These are phyloP conservation scores for Emydocephalus ijimae DNA, from an alignment of 2,113 vertebrate genomes.

Conservation along the genomic window DNA sequence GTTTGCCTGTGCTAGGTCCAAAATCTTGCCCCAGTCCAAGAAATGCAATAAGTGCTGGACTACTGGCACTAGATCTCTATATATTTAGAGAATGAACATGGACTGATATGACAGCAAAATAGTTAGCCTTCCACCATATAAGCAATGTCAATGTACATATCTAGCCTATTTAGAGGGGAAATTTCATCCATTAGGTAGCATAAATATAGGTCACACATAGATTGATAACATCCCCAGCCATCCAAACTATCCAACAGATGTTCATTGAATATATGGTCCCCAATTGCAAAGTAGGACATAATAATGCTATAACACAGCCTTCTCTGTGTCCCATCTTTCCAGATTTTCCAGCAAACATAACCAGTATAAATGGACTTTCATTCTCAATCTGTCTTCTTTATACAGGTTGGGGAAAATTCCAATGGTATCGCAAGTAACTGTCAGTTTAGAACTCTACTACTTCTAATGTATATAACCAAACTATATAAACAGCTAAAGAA, in stretches of 20 bases:
- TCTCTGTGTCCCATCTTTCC: neutral
- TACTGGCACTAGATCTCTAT: neutral
- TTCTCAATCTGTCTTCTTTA: neutral
- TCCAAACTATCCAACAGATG: neutral
- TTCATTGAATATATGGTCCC: neutral
- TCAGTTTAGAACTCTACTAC: neutral
- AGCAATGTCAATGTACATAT: neutral
- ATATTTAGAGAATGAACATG: neutral
- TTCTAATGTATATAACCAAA: neutral
- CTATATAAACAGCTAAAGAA: neutral
- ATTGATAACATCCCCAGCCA: neutral
- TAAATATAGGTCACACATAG: neutral
- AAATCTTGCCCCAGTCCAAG: too few relatives aligned
- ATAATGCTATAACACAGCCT: neutral
- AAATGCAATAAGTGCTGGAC: too few relatives aligned
- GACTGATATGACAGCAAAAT: neutral
- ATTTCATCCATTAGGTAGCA: neutral
- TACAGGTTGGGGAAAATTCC: neutral
- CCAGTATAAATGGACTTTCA: neutral
- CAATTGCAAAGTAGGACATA: neutral
- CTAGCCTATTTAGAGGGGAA: neutral
- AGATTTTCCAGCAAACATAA: neutral
- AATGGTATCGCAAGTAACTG: neutral
- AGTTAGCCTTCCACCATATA: neutral
- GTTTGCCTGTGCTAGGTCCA: too few relatives aligned